These are phyloP conservation scores for Zosterops borbonicus DNA, from an alignment of 2,113 vertebrate species.

Conservation along the genomic window DNA sequence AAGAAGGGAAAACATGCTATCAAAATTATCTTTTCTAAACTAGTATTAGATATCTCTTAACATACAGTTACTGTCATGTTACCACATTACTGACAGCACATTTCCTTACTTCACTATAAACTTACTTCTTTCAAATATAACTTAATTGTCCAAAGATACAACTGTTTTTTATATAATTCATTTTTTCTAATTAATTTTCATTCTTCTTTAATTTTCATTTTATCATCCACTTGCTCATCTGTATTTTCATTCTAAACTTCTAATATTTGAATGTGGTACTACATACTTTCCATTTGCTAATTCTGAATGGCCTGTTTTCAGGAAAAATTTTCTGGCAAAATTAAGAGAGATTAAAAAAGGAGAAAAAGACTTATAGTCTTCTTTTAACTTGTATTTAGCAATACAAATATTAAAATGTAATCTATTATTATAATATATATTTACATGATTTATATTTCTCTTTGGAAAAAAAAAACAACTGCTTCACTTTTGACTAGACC, in stretches of 20 bases:
- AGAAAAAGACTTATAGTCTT: not conserved
- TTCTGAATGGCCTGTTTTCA: not conserved
- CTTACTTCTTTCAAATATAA: not conserved
- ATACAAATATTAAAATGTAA: not conserved
- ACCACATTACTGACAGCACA: fast-evolving
- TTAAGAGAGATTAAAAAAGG: not conserved
- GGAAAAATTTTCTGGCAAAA: not conserved
- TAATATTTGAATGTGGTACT: not conserved
- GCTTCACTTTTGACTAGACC: not conserved
- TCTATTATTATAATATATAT: not conserved
- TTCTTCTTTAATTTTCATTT: not conserved
- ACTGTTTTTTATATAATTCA: not conserved
- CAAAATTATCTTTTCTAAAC: not conserved
- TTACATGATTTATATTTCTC: not conserved
- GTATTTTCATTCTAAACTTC: not conserved
- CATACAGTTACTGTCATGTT: not conserved
- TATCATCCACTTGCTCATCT: not conserved
- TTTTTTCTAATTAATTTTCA: not conserved
- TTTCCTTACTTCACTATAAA: not conserved
- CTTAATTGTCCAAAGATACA: not conserved
- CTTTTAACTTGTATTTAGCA: not conserved
- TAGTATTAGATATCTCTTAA: not conserved
- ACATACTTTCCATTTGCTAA: not conserved
- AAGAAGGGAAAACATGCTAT: not conserved
- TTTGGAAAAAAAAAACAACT: not conserved